Evolutionary conservation across 2,797 vertebrate genomes (phyloP), one percentile per base, ranked within the genome.

Genomic region (Molossus alvarezi): DNA sequence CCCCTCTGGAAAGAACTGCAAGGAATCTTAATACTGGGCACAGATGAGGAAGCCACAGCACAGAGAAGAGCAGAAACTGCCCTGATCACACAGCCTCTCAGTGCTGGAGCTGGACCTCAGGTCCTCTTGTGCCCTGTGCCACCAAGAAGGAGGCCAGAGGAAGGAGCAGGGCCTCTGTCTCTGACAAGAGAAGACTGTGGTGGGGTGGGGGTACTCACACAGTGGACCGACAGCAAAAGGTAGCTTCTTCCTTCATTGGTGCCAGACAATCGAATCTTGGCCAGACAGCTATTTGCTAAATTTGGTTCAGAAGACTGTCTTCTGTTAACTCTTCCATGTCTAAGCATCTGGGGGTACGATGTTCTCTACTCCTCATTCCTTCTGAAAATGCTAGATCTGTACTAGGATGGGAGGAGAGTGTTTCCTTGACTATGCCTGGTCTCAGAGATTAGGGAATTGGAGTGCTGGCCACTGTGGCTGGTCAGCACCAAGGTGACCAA

Each of bases 261-360:
- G 95, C 92, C 75, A 96, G 95, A 96, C 90, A 86, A 91, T 62
- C 65, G 55, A 95, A 94, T 75, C 57, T 83, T 84, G 95, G 92
- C 92, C 93, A 95, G 96, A 95, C 83, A 95, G 89, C 55, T 76
- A 37, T 90, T 95, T 91, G 94, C 94, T 97, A 97, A 96, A 97
- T 97, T 96, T 94, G 91, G 92, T 94, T 87, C 88, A 83, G 57
- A 93, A 55, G 88, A 93, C 80, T 20, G 60, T 90, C 93, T 97
- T 90, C 69, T 65, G 79, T 97, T 97, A 97, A 96, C 97, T 83
- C 86, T 95, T 94, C 72, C 57, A 9, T 8, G 17, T 55, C 96
- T 64, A 89, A 93, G 81, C 58, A 48, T 25, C 51, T 27, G 69
- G 27, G 60, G 17, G 82, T 3, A 0, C 45, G 57, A 7, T 62